Evolutionary conservation across 2,888 invertebrate species (phyloP).

Genomic region (Polyploca ridens): DNA sequence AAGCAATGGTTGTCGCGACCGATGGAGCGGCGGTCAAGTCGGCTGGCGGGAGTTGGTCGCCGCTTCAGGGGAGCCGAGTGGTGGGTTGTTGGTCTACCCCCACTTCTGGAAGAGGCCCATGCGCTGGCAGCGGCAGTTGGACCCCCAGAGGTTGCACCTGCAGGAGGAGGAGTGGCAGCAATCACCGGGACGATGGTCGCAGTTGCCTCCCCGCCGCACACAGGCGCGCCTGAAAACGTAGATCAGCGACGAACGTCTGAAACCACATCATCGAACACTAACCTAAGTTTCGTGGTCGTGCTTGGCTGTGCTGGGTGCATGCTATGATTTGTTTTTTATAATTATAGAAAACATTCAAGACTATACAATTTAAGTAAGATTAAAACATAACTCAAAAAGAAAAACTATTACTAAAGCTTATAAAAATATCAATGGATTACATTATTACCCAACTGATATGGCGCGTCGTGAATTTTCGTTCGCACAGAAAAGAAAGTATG

Average conservation of each 20-base stretch:
- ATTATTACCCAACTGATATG: too few relatives aligned
- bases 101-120: slow-evolving; percentile 95
- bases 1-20: slow-evolving; percentile 71
- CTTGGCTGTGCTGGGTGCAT: slow-evolving; percentile 31
- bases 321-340: slow-evolving; percentile 14
- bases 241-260: slow-evolving; percentile 93
- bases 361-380: background rate
- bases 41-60: slow-evolving; percentile 70
- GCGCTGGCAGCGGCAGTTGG: slow-evolving; percentile 94
- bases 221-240: slow-evolving; percentile 94
- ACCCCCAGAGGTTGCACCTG: slow-evolving; percentile 95
- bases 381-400: too few relatives aligned
- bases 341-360: background rate
- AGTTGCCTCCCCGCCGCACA: slow-evolving; percentile 91
- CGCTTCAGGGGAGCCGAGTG: slow-evolving; percentile 61
- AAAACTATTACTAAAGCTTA: too few relatives aligned
- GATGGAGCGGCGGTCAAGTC: slow-evolving; percentile 76
- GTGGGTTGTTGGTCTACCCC: slow-evolving; percentile 80
- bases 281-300: slow-evolving; percentile 70
- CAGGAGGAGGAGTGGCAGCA: slow-evolving; percentile 95
- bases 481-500: too few relatives aligned
- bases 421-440: too few relatives aligned
- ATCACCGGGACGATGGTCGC: slow-evolving; percentile 93
- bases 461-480: too few relatives aligned
- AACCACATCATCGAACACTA: slow-evolving; percentile 84